A percentile compares a stretch with the other conserved stretches of the same genome.
Evolutionary conservation across 64 coral and sea anemone species (phyloP).

Genomic region (Hydrozoanthus tunicans): DNA sequence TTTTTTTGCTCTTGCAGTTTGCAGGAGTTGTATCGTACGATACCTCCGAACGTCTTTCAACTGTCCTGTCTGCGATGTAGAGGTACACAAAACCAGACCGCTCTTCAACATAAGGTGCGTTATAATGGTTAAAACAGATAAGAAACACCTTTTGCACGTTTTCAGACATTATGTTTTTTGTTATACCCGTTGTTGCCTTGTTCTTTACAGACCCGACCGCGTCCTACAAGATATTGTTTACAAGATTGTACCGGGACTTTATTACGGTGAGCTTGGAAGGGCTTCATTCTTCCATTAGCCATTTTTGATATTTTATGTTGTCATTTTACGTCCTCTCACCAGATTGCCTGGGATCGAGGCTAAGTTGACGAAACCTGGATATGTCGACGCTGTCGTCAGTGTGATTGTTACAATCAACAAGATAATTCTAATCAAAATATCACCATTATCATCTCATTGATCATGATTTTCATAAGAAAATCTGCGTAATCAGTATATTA

Average conservation of each 20-base stretch:
- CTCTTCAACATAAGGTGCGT: constrained; percentile 77
- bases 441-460: no score
- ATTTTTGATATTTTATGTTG: background rate
- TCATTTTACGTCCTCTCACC: background rate
- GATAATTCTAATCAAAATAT: no score
- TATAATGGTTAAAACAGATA: background rate
- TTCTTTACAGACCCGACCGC: constrained; percentile 26
- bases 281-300: no score
- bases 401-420: no score
- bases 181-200: background rate
- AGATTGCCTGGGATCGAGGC: background rate
- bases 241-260: constrained; percentile 48
- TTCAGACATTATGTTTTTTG: background rate
- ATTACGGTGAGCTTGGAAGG: constrained; percentile 1
- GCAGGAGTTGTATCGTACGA: constrained; percentile 80
- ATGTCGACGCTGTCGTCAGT: background rate
- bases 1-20: constrained; percentile 36
- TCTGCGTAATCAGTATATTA: no score
- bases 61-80: constrained; percentile 81
- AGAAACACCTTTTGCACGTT: background rate
- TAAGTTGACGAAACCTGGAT: background rate
- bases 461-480: no score
- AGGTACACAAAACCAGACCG: constrained; percentile 88
- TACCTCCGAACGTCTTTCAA: constrained; percentile 72
- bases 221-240: constrained; percentile 54